A percentile compares a stretch with the other conserved stretches of the same genome.
Evolutionary conservation across 2,797 vertebrate species (phyloP).

Genomic region (Masticophis lateralis): DNA sequence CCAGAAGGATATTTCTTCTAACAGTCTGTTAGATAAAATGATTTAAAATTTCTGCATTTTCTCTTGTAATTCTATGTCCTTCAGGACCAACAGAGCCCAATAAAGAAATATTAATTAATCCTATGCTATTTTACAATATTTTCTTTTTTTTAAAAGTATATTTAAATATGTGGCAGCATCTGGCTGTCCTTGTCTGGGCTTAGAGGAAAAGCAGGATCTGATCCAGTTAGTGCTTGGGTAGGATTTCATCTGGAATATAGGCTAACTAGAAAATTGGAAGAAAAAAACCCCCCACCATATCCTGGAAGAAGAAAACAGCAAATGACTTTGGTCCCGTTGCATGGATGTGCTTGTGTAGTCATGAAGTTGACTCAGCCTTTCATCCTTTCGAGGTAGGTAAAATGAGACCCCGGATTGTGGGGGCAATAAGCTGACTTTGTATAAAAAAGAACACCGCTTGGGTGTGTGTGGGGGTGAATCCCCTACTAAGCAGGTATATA

Average conservation of each 20-base stretch:
- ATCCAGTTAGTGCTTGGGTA: background rate
- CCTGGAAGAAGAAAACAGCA: background rate
- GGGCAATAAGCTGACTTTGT: no score
- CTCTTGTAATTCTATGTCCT: background rate
- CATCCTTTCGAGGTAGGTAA: no score
- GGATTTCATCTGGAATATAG: background rate
- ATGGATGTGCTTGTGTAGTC: background rate
- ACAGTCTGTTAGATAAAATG: background rate
- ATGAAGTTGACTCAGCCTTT: background rate
- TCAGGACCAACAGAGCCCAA: background rate
- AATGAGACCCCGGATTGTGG: no score
- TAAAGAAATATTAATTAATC: background rate
- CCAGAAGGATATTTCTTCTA: no score
- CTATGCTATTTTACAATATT: background rate
- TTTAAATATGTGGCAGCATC: background rate
- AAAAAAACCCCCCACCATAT: background rate
- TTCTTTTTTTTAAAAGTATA: background rate
- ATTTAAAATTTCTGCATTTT: background rate
- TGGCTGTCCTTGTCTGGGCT: background rate
- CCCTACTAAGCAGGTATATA: no score
- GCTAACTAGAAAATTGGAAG: background rate
- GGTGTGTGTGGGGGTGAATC: no score
- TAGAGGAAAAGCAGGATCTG: background rate
- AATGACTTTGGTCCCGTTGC: background rate
- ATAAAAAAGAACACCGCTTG: no score